Base-by-base conservation (phyloP, 2,797 vertebrate genomes). In the Pogoniulus pusillus region DNA sequence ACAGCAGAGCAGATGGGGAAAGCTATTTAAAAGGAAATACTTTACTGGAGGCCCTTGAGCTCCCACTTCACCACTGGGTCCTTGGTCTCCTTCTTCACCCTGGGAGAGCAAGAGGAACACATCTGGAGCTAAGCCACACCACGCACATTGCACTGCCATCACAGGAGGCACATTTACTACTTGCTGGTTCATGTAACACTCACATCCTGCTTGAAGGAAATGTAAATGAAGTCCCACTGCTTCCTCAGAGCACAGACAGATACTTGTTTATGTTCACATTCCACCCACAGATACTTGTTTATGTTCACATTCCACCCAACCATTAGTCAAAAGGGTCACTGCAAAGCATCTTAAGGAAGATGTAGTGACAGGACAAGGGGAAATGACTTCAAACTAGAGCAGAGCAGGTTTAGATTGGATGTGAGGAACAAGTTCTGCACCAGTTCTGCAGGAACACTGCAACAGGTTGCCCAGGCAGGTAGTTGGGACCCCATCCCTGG, bases 71-170 rank as follows among this genome's bases (percentile, higher is more conserved):
- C 99, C 99, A 29, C 85, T 57, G 72, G 91, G 95, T 91, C 99
- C 99, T 96, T 99, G 98, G 34, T 99, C 98, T 59, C 99, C 99
- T 96, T 99, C 99, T 96, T 99, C 98, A 79, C 99, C 99, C 99
- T 99, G 76, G 80, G 82, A 78, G 94, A 86, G 49, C 7, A 95
- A 41, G 47, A 92, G 35, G 66, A 65, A 88, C 57, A 59, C 8
- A 51, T 16, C 47, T 85, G 41, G 27, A 75, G 41, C 27, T 58
- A 86, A 58, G 17, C 27, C 58, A 19, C 11, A 70, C 9, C 9
- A 10, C 8, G 11, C 7, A 62, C 8, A 26, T 16, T 37, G 30
- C 37, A 60, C 22, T 58, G 23, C 58, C 34, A 47, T 5, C 1
- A 0, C 7, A 70, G 8, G 10, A 73, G 12, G 27, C 29, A 22